Evolutionary conservation across 2,888 invertebrate genomes (phyloP), one percentile per base, ranked within the genome.

Genomic region (Megaustenia siamemsis): DNA sequence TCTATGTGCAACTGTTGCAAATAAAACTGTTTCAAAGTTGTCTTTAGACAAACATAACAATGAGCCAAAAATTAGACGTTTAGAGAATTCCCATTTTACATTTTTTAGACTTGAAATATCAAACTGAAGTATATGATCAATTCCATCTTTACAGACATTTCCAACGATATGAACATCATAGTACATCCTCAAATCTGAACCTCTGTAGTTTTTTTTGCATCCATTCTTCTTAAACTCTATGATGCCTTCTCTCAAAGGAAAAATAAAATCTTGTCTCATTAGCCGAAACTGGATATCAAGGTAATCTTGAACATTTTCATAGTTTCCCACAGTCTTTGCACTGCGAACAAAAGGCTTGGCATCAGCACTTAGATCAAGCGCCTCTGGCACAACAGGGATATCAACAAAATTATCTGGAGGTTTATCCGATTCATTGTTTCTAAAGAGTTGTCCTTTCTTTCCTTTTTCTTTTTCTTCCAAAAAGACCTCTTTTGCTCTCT

Each of bases 241-340:
- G 91, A 97, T 95, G 85, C 96, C 96, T 90, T 96, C 95, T 53
- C 97, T 94, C 40, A 98, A 92, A 0, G 97, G 97, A 40, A 95
- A 95, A 53, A 97, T 95, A 91, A 96, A 97, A 94, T 98, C 97
- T 94, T 97, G 97, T 53, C 97, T 94, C 76, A 98, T 92, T 49
- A 97, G 94, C 43, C 96, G 95, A 91, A 97, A 97, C 89, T 97
- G 97, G 3, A 92, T 94, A 89, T 97, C 96, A 35, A 98, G 94
- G 92, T 98, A 98, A 90, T 97, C 96, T 78, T 96, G 95, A 0
- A 96, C 94, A 91, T 95, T 95, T 5, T 94, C 91, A 92, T 96
- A 97, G 0, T 95, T 94, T 35, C 96, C 96, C 79, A 95, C 93
- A 0, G 95, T 93, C 80, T 96, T 95, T 90, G 96, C 96, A 0